These are phyloP conservation scores for Hydropotes inermis DNA, from an alignment of 2,113 vertebrate genomes.

Conservation along the genomic window DNA sequence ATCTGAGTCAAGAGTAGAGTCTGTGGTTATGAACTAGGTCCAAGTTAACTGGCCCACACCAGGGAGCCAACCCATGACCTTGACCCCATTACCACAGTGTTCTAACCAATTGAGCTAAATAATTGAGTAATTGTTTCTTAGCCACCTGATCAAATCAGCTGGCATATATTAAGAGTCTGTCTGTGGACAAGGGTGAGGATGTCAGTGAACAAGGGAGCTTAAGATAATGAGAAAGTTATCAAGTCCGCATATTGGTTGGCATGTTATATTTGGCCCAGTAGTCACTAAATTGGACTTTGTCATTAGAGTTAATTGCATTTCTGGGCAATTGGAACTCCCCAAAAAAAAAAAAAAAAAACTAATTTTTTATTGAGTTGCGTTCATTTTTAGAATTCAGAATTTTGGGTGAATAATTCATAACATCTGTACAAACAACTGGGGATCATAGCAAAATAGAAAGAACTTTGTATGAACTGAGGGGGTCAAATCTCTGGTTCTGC, in stretches of 20 bases:
- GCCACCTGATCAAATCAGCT: conserved; percentile 62
- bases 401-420: conserved; percentile 57
- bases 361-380: not conserved
- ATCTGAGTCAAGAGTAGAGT: not conserved
- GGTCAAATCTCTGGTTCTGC: not conserved
- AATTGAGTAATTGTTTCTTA: conserved; percentile 70
- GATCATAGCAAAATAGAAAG: not conserved
- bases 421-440: conserved; percentile 41
- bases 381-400: conserved; percentile 44
- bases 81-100: conserved; percentile 63
- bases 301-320: conserved; percentile 58
- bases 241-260: conserved; percentile 27
- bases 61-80: conserved; percentile 68
- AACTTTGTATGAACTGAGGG: not conserved
- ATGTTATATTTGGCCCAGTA: conserved; percentile 41
- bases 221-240: conserved; percentile 58
- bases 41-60: conserved; percentile 63
- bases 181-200: conserved; percentile 43
- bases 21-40: conserved; percentile 60
- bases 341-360: not conserved
- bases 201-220: conserved; percentile 55
- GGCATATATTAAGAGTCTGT: conserved; percentile 48
- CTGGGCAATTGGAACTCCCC: not conserved
- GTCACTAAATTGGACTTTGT: conserved; percentile 56
- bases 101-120: conserved; percentile 65